Evolutionary conservation across 1,140 invertebrate genomes (phyloP).

Genomic region (Brachionus asplanchnoidis): DNA sequence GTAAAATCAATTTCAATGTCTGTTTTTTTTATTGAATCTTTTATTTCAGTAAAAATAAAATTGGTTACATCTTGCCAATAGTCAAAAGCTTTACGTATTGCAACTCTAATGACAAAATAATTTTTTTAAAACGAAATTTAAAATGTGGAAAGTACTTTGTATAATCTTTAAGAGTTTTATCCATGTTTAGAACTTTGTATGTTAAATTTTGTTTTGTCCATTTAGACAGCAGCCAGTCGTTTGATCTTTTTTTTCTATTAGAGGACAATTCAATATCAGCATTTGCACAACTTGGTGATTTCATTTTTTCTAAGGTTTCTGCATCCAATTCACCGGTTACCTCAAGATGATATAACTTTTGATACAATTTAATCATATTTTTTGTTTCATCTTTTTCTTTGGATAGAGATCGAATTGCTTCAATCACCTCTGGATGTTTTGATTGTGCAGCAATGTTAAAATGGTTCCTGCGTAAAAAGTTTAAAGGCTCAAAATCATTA

Average conservation of each 20-base stretch:
- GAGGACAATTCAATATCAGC: neutral
- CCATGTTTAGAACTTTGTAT: neutral
- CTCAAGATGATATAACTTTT: neutral
- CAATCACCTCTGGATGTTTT: neutral
- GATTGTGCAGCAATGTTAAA: neutral
- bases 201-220: neutral
- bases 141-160: neutral
- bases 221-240: neutral
- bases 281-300: constrained; percentile 25
- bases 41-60: neutral
- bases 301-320: neutral
- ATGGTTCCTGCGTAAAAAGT: neutral
- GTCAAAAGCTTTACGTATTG: neutral
- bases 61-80: constrained; percentile 18
- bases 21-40: neutral
- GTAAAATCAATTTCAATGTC: constrained; percentile 14
- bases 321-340: neutral
- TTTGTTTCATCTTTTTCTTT: neutral
- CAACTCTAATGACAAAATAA: neutral
- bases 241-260: neutral
- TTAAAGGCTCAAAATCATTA: neutral
- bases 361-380: neutral
- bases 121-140: neutral
- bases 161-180: neutral
- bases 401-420: neutral